Evolutionary conservation across 2,113 vertebrate genomes (phyloP), one percentile per base, ranked within the genome.

Genomic region (Bagarius yarrelli): DNA sequence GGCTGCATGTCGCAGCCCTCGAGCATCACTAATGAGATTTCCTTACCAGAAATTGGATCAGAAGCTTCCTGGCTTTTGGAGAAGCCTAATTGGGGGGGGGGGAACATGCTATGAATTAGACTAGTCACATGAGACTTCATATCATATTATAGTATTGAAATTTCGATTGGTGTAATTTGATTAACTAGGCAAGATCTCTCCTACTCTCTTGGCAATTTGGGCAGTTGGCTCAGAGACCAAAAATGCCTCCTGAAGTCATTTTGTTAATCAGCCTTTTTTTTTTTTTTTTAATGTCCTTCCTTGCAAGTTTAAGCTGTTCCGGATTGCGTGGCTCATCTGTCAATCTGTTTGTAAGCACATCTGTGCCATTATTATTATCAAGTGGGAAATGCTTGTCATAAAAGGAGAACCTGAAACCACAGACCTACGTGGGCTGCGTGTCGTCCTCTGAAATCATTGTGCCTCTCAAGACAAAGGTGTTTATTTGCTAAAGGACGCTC

Each of bases 11-110:
- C 34, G 4, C 27, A 44, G 34, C 25, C 40, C 13, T 71, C 12
- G 36, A 80, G 78, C 34, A 50, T 47, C n/a, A 44, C 55, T 50
- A 80, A 71, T 80, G 55, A 50, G 16, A 71, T 80, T 71, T 60
- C 53, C 52, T 57, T 70, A 27, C 23, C 57, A 70, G 36, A 16
- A 79, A 44, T 70, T 56, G 50, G 32, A 57, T 34, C 23, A 67
- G 19, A 30, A 34, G 21, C 63, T 79, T 67, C 25, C 63, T 69
- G 50, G 13, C 14, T 21, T 50, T 55, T 25, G 34, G 34, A 40
- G 15, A 53, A 30, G 21, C 21, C 30, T 55, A 55, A 55, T 66
- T 40, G 25, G 23, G 21, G 69, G 11, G 36, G 36, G 8, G 8
- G 36, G 64, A 73, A 13, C 70, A 55, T 25, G 15, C 30, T 36